A percentile compares a stretch with the other conserved stretches of the same genome.
Evolutionary conservation across 2,797 vertebrate genomes (phyloP).

Genomic region (Cossypha polioptera): DNA sequence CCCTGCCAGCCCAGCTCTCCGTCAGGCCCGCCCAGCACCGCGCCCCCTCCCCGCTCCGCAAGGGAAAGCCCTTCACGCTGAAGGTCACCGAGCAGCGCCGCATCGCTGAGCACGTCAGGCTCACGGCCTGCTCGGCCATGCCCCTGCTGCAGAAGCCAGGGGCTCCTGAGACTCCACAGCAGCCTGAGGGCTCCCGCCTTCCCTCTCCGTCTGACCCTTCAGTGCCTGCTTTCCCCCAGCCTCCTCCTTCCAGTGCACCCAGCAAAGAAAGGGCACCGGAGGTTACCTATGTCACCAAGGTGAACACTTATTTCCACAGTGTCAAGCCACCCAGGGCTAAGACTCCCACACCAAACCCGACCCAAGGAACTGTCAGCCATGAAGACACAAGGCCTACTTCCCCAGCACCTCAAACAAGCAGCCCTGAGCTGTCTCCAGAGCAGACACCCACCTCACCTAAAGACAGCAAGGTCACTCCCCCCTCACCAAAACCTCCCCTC

Average conservation of each 20-base stretch:
- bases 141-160: not conserved
- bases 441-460: not conserved
- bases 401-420: not conserved
- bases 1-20: conserved; percentile 65
- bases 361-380: not conserved
- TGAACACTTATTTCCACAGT: conserved; percentile 23
- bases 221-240: conserved; percentile 28
- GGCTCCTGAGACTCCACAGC: not conserved
- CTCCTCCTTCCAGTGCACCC: conserved; percentile 52
- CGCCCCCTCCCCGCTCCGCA: conserved; percentile 72
- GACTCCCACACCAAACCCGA: not conserved
- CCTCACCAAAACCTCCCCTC: not conserved
- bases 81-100: conserved; percentile 64
- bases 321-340: conserved; percentile 43
- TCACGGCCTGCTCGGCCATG: not conserved
- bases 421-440: not conserved
- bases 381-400: not conserved
- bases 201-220: not conserved
- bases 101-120: conserved; percentile 59
- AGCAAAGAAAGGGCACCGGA: conserved; percentile 61
- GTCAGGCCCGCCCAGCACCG: conserved; percentile 58
- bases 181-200: not conserved
- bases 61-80: conserved; percentile 53
- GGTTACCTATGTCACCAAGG: conserved; percentile 58
- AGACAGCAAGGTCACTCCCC: not conserved